Conservation (phyloP, 2,888 invertebrate species). For the Zootermopsis nevadensis region DNA sequence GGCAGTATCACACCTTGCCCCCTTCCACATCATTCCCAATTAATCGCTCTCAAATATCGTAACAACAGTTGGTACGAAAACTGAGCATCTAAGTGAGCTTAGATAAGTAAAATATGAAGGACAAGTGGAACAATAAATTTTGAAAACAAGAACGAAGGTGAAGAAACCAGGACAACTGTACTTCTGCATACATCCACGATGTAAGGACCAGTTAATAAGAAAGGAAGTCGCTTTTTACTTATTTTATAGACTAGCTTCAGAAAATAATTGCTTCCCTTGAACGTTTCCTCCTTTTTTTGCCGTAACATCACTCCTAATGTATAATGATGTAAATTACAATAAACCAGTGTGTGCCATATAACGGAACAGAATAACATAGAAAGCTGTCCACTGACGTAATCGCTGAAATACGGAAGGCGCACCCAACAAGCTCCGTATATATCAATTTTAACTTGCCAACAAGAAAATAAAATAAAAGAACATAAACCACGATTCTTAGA, state of each 20-base stretch:
- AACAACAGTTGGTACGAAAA: too few species aligned
- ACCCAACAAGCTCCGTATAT: neutral
- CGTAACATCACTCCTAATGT: neutral
- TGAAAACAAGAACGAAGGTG: too few species aligned
- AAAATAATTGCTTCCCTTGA: neutral
- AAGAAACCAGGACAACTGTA: too few species aligned
- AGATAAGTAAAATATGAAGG: too few species aligned
- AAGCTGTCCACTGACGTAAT: neutral
- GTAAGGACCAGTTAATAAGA: neutral
- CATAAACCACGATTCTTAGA: neutral
- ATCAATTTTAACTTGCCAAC: slow-evolving; percentile 15
- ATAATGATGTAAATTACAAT: neutral
- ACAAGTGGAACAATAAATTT: too few species aligned
- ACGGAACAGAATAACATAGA: neutral
- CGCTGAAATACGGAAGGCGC: neutral
- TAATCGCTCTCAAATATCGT: too few species aligned
- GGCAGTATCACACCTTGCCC: too few species aligned
- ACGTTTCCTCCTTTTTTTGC: neutral
- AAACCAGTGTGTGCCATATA: neutral
- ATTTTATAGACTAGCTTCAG: neutral
- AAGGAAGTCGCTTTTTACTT: neutral
- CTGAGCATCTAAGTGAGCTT: too few species aligned
- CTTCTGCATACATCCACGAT: too few species aligned
- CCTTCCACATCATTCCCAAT: too few species aligned
- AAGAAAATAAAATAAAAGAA: neutral